Percentiles rank a stretch among this genome's conserved stretches.
These are phyloP conservation scores for Bemisia tabaci DNA, from an alignment of 1,140 invertebrate species.

Conservation along the genomic window DNA sequence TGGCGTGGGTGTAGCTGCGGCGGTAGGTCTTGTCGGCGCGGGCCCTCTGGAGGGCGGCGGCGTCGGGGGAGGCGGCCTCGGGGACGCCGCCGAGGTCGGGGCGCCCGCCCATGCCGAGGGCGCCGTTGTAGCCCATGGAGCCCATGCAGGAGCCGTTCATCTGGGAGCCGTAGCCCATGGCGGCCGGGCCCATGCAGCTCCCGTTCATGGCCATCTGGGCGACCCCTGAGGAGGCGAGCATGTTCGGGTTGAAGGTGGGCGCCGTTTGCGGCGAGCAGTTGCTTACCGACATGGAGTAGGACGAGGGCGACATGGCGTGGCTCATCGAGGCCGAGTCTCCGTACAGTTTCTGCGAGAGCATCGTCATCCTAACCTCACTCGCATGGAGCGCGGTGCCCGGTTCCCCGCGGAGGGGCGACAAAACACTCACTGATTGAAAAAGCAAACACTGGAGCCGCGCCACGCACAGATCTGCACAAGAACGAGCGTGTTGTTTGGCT, in stretches of 20 bases:
- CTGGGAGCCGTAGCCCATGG: constrained; percentile 17
- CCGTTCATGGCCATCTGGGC: constrained; percentile 37
- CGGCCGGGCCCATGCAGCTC: constrained; percentile 21
- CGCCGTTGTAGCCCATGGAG: constrained; percentile 44
- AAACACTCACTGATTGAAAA: constrained; percentile 17
- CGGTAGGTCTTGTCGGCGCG: constrained; percentile 80
- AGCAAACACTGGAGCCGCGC: constrained; percentile 20
- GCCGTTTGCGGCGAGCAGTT: constrained; percentile 46
- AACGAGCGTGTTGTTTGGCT: constrained; percentile 15
- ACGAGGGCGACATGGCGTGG: constrained; percentile 33
- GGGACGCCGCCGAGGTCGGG: constrained; percentile 35
- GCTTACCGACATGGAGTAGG: constrained; percentile 47
- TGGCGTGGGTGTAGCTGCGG: constrained; percentile 90
- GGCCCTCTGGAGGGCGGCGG: constrained; percentile 43
- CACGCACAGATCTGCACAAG: constrained; percentile 1
- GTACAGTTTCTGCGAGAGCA: constrained; percentile 39
- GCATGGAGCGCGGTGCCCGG: not conserved
- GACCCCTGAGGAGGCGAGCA: constrained; percentile 42
- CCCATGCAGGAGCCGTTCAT: constrained; percentile 20
- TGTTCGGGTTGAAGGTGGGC: constrained; percentile 42
- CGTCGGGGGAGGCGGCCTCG: constrained; percentile 49
- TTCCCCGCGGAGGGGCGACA: not conserved
- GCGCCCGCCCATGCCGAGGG: constrained; percentile 33
- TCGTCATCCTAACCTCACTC: constrained; percentile 21
- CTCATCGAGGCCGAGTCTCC: constrained; percentile 34